Conservation (phyloP, 2,797 vertebrate genomes). For the Ambastaia sidthimunki region DNA sequence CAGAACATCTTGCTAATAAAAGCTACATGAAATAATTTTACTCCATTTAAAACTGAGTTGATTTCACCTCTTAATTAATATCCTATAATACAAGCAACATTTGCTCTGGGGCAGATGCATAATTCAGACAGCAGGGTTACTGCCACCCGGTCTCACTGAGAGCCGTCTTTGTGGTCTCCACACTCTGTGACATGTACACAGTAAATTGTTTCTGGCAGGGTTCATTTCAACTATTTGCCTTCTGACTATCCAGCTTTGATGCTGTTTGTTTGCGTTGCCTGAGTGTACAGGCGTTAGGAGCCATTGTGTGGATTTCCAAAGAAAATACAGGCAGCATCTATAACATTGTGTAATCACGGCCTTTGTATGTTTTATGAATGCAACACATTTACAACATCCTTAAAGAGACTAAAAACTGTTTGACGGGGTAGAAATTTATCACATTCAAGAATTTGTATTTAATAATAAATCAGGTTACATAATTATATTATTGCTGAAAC, state of each 20-base stretch:
- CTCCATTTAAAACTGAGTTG: background rate
- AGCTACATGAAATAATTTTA: background rate
- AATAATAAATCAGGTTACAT: background rate
- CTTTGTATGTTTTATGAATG: background rate
- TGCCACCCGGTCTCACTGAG: constrained; percentile 31
- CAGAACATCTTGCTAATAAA: background rate
- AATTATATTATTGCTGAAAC: background rate
- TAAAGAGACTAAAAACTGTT: background rate
- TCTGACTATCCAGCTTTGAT: constrained; percentile 74
- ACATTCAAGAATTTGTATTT: background rate
- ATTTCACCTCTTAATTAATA: background rate
- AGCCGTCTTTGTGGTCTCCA: constrained; percentile 36
- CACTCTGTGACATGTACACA: constrained; percentile 53
- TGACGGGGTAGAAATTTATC: background rate
- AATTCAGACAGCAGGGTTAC: constrained; percentile 42
- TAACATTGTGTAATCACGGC: constrained; percentile 10
- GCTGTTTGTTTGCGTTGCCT: constrained; percentile 76
- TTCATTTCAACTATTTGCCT: constrained; percentile 72
- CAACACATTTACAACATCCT: background rate
- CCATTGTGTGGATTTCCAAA: constrained; percentile 67
- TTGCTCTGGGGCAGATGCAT: constrained; percentile 28
- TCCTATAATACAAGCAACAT: background rate
- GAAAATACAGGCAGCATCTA: constrained; percentile 2
- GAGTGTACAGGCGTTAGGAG: constrained; percentile 68
- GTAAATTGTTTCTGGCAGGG: constrained; percentile 69